A percentile compares a stretch with the other conserved stretches of the same genome.
Conservation (phyloP, 1,140 invertebrate genomes). For the Chymomyza costata region DNA sequence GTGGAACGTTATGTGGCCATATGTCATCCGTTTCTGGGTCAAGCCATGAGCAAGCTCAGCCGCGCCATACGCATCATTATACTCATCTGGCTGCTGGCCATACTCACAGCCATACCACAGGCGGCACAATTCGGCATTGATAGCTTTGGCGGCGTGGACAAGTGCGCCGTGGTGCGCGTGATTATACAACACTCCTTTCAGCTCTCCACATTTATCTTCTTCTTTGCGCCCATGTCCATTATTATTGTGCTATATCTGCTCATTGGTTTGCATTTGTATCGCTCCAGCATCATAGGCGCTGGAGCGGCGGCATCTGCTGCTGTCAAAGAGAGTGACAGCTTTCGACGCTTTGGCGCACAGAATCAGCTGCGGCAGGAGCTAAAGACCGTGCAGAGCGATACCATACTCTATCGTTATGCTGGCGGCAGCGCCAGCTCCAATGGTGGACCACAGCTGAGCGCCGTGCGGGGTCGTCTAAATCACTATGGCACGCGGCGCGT, state of each 20-base stretch:
- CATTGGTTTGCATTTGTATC: conserved; percentile 81
- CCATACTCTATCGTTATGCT: conserved; percentile 75
- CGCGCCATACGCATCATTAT: conserved; percentile 81
- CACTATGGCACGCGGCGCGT: conserved; percentile 77
- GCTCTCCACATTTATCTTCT: conserved; percentile 85
- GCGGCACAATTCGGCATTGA: conserved; percentile 85
- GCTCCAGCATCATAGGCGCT: conserved; percentile 58
- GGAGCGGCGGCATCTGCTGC: conserved; percentile 19
- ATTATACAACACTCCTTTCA: conserved; percentile 81
- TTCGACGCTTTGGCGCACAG: no score
- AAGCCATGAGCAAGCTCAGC: conserved; percentile 88
- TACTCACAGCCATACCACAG: conserved; percentile 87
- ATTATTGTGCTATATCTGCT: conserved; percentile 84
- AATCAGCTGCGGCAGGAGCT: conserved; percentile 30
- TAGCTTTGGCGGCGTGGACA: conserved; percentile 74
- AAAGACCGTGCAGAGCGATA: conserved; percentile 76
- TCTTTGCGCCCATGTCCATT: conserved; percentile 85
- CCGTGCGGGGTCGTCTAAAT: conserved; percentile 66
- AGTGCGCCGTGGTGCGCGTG: conserved; percentile 78
- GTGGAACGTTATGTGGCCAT: conserved; percentile 96
- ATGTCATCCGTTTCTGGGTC: conserved; percentile 92
- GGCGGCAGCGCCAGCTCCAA: conserved; percentile 28
- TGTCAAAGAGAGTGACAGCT: neutral
- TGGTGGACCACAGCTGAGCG: conserved; percentile 56
- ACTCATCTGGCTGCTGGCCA: conserved; percentile 82